Evolutionary conservation across 2,797 vertebrate genomes (phyloP), one percentile per base, ranked within the genome.

Genomic region (Poeciliopsis presidionis): DNA sequence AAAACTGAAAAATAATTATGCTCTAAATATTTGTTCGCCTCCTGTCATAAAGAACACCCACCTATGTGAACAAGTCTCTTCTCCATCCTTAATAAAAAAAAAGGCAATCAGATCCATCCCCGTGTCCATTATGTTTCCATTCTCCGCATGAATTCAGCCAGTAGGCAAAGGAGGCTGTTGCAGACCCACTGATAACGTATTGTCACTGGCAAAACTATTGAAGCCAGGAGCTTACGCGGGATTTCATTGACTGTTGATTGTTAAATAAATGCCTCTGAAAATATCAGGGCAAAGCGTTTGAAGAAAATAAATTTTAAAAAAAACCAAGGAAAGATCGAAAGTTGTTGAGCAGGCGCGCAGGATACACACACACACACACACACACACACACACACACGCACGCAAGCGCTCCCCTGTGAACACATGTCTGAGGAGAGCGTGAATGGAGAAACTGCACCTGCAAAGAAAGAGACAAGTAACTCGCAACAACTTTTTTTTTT

Each of bases 161-260:
- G 65, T 75, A 74, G 69, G 59, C 77, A 82, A 28, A 71, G 70
- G 67, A 82, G 75, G 73, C 73, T 74, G 46, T 74, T 84, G 75
- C 73, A 77, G 71, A 87, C 73, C 78, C 81, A 82, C 49, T 85
- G 88, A 73, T 75, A 79, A 76, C 1, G 72, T 78, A 86, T 89
- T 90, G 87, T 88, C 80, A 78, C 65, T 28, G 76, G 81, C 55
- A 85, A 80, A 80, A 79, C 39, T 80, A 81, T 76, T 75, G 33
- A 63, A 86, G 77, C 78, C 65, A 57, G 59, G 25, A 74, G 73
- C 65, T 82, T 75, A 75, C 12, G 81, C 51, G 61, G 76, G 76
- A 72, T 79, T 83, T 85, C 89, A 91, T 79, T 87, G 82, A 89
- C 81, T 86, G 80, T 73, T 85, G 82, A 90, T 83, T 88, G 82